Evolutionary conservation across 2,797 vertebrate species (phyloP).

Genomic region (Danio albolineatus): DNA sequence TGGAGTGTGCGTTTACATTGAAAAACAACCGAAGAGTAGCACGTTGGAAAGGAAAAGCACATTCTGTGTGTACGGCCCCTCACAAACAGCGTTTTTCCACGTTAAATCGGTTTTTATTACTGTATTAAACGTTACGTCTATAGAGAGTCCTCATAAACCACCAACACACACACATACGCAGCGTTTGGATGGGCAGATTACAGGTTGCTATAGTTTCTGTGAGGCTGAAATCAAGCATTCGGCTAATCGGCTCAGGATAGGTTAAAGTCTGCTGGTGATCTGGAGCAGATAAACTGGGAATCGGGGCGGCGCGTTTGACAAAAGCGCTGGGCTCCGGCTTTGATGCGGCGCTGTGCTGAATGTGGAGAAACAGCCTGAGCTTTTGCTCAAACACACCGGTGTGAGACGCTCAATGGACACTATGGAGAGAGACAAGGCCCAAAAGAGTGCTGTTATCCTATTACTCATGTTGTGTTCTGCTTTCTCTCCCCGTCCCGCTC

Average conservation of each 20-base stretch:
- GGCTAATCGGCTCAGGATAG: constrained; percentile 88
- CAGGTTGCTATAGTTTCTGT: constrained; percentile 89
- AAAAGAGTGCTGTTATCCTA: constrained; percentile 25
- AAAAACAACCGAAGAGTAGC: too few relatives aligned
- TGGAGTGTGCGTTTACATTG: too few relatives aligned
- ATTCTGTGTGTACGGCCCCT: too few relatives aligned
- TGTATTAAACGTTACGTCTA: too few relatives aligned
- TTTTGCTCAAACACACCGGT: constrained; percentile 68
- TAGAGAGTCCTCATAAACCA: too few relatives aligned
- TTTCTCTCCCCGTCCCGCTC: constrained; percentile 24
- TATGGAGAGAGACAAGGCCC: constrained; percentile 26
- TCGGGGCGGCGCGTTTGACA: constrained; percentile 80
- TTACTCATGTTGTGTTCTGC: constrained; percentile 40
- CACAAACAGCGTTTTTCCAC: too few relatives aligned
- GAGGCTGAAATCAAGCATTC: constrained; percentile 84
- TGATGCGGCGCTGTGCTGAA: constrained; percentile 68
- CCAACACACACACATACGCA: too few relatives aligned
- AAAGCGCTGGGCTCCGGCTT: constrained; percentile 75
- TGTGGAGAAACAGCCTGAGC: constrained; percentile 67
- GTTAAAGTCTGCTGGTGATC: constrained; percentile 87
- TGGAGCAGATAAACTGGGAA: constrained; percentile 79
- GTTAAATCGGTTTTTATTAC: too few relatives aligned
- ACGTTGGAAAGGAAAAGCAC: too few relatives aligned
- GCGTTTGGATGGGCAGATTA: constrained; percentile 80
- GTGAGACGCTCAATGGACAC: constrained; percentile 42